Conservation (phyloP, 1,140 invertebrate genomes). For the Drosophila ironensis region DNA sequence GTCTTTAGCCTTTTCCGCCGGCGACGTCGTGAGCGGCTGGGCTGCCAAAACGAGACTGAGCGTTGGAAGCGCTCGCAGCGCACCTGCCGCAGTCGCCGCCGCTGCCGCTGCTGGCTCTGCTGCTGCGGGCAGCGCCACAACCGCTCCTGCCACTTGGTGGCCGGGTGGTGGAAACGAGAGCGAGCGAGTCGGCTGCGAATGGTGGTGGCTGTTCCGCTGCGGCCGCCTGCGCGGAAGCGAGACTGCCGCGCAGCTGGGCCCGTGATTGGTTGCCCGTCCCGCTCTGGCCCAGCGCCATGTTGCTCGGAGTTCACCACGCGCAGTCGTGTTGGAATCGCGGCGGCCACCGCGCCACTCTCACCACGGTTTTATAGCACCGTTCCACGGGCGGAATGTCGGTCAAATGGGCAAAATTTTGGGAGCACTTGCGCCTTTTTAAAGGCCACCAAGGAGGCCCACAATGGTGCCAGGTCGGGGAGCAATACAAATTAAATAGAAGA, state of each 20-base stretch:
- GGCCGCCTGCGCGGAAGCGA: too few species aligned
- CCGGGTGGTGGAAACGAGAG: conserved; percentile 1
- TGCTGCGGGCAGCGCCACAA: conserved; percentile 6
- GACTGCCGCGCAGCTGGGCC: too few species aligned
- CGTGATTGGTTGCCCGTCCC: conserved; percentile 19
- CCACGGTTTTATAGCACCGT: conserved; percentile 20
- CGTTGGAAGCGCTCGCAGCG: conserved; percentile 24
- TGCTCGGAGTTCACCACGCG: conserved; percentile 23
- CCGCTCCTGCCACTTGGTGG: conserved; percentile 69
- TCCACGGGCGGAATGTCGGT: conserved; percentile 33
- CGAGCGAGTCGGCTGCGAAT: too few species aligned
- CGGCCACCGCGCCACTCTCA: neutral
- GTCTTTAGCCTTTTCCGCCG: too few species aligned
- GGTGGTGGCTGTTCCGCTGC: conserved; percentile 13
- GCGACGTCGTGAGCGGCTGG: conserved; percentile 66
- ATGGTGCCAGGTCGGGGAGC: neutral
- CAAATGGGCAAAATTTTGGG: conserved; percentile 9
- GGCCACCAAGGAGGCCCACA: neutral
- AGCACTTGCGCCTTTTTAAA: neutral
- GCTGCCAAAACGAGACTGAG: conserved; percentile 81
- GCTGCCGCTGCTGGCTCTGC: neutral
- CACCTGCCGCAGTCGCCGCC: conserved; percentile 21
- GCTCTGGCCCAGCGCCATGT: conserved; percentile 64
- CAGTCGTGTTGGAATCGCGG: neutral
- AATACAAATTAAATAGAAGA: too few species aligned